These are phyloP conservation scores for Pseudonaja textilis DNA, from an alignment of 2,113 vertebrate species.

Conservation along the genomic window DNA sequence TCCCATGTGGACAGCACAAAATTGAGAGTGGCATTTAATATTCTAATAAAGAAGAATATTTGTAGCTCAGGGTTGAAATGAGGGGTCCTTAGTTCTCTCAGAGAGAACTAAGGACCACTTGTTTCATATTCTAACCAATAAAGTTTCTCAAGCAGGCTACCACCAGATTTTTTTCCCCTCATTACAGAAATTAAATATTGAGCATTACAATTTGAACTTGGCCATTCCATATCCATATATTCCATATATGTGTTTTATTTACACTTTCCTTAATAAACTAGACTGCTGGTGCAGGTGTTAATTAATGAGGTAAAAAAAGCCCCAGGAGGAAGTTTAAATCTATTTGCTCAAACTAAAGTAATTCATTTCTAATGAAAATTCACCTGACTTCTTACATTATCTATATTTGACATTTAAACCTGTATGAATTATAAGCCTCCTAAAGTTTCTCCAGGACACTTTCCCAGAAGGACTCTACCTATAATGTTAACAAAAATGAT, in stretches of 20 bases:
- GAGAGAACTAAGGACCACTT: not conserved
- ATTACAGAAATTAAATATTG: not conserved
- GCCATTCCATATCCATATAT: conserved; percentile 24
- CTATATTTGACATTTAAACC: not conserved
- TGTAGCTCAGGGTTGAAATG: not conserved
- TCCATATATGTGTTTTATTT: conserved; percentile 10
- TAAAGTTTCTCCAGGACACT: not conserved
- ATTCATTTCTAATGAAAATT: not conserved
- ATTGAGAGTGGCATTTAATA: not conserved
- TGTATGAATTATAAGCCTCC: not conserved
- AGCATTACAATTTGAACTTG: conserved; percentile 3
- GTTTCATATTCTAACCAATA: not conserved
- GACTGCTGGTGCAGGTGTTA: not conserved
- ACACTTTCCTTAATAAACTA: not conserved
- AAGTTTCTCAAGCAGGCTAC: not conserved
- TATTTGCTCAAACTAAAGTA: not conserved
- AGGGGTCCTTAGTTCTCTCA: not conserved
- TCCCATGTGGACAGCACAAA: not conserved
- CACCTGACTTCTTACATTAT: not conserved
- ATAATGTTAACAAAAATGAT: not conserved
- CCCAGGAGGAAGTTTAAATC: conserved; percentile 2
- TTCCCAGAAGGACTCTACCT: not conserved
- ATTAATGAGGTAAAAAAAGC: not conserved
- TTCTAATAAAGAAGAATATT: not conserved
- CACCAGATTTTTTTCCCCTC: not conserved